Evolutionary conservation across 23 tunicate genomes (phyloP).

Genomic region (Diplosoma virens): DNA sequence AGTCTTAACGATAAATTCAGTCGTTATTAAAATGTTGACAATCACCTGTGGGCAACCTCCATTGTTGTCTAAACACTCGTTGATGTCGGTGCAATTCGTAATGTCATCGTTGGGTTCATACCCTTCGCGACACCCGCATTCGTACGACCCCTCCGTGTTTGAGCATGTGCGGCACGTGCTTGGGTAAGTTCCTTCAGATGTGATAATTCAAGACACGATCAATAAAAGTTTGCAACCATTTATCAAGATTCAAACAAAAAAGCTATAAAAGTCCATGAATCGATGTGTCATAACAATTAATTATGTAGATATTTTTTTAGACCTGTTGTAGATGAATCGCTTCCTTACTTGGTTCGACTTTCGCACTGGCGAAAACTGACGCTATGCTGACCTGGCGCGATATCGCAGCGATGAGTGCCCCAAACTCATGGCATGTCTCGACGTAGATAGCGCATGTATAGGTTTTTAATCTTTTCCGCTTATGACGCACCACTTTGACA

Average conservation of each 20-base stretch:
- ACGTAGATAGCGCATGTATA: background rate
- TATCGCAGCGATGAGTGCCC: background rate
- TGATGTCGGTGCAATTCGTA: slow-evolving; percentile 65
- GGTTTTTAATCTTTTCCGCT: background rate
- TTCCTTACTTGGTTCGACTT: no score
- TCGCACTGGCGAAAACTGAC: no score
- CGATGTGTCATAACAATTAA: no score
- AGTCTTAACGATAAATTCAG: background rate
- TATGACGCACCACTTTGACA: slow-evolving; percentile 46
- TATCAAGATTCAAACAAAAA: background rate
- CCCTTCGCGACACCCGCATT: slow-evolving; percentile 59
- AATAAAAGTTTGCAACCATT: no score
- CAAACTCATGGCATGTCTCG: background rate
- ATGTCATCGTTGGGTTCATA: slow-evolving; percentile 37
- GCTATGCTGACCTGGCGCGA: no score
- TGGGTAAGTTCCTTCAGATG: slow-evolving; percentile 51
- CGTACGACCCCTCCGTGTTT: slow-evolving; percentile 46
- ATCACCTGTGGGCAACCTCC: slow-evolving; percentile 89
- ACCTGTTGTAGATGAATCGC: no score
- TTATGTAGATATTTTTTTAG: no score
- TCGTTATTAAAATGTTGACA: background rate
- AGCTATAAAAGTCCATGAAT: background rate
- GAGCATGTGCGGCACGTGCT: slow-evolving; percentile 38
- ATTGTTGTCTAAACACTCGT: slow-evolving; percentile 59
- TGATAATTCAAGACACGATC: no score